These are phyloP conservation scores for Orthosia cruda DNA, from an alignment of 2,888 invertebrate genomes.

Conservation along the genomic window DNA sequence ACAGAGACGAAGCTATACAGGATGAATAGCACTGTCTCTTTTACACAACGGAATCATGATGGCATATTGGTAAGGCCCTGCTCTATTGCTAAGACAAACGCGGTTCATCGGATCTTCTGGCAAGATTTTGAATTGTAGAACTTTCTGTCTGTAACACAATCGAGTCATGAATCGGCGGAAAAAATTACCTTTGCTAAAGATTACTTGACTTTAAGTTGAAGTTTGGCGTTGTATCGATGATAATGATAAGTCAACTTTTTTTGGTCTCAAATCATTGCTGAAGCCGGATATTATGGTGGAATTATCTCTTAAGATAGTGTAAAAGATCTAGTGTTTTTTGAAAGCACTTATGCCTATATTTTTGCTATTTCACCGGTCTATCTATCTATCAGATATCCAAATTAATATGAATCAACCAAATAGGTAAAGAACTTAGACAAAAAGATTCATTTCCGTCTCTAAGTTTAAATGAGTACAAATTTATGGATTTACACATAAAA, in stretches of 20 bases:
- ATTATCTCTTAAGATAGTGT: background rate
- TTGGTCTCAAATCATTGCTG: background rate
- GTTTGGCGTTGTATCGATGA: background rate
- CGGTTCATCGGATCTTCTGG: conserved; percentile 10
- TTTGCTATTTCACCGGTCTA: background rate
- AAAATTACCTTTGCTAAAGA: background rate
- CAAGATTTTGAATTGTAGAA: background rate
- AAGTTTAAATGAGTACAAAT: background rate
- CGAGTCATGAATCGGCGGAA: background rate
- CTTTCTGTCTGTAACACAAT: background rate
- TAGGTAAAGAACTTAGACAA: background rate
- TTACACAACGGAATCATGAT: no score
- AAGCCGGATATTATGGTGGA: background rate
- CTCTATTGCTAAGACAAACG: conserved; percentile 39
- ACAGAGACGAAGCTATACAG: no score
- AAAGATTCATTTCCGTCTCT: background rate
- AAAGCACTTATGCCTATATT: background rate
- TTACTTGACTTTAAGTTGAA: background rate
- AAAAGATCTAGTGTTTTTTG: background rate
- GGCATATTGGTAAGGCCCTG: background rate
- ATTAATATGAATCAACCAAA: background rate
- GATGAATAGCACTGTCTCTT: no score
- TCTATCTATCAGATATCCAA: background rate
- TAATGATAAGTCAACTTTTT: background rate
- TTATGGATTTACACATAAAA: background rate